Evolutionary conservation across 2,113 vertebrate species (phyloP).

Genomic region (Sigmodon hispidus): DNA sequence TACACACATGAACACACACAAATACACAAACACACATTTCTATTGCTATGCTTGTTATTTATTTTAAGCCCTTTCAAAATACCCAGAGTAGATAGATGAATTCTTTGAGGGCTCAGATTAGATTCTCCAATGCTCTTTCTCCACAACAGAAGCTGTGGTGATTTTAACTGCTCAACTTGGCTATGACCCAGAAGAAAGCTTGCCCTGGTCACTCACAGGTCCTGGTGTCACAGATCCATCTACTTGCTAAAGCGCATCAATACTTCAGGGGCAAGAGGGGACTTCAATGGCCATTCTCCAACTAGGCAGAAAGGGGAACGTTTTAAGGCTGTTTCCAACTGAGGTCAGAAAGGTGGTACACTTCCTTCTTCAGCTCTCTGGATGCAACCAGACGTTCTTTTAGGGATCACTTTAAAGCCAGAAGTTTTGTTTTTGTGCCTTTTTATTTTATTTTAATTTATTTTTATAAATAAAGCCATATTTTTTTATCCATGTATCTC

Average conservation of each 20-base stretch:
- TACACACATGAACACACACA: not conserved
- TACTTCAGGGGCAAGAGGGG: not conserved
- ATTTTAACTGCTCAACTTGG: not conserved
- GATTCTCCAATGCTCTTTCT: not conserved
- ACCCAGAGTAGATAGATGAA: accelerated
- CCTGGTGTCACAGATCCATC: accelerated
- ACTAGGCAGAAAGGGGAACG: not conserved
- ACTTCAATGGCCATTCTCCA: accelerated
- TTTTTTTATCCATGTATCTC: no score
- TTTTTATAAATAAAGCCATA: no score
- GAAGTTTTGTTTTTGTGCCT: accelerated
- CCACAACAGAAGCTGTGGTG: not conserved
- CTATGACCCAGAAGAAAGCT: accelerated
- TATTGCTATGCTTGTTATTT: no score
- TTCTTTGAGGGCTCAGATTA: not conserved
- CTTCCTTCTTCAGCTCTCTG: accelerated
- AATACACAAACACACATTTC: not conserved
- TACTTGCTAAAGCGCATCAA: accelerated
- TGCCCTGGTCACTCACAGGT: accelerated
- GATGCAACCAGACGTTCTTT: not conserved
- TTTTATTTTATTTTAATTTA: not conserved
- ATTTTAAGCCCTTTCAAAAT: not conserved
- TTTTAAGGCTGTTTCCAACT: accelerated
- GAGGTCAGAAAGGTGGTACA: accelerated
- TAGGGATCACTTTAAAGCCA: accelerated